Percentiles rank a stretch among this genome's conserved stretches.
phyloP scores from a whole-genome alignment of 1,140 invertebrate genomes.

The Plutomurus gul region DNA sequence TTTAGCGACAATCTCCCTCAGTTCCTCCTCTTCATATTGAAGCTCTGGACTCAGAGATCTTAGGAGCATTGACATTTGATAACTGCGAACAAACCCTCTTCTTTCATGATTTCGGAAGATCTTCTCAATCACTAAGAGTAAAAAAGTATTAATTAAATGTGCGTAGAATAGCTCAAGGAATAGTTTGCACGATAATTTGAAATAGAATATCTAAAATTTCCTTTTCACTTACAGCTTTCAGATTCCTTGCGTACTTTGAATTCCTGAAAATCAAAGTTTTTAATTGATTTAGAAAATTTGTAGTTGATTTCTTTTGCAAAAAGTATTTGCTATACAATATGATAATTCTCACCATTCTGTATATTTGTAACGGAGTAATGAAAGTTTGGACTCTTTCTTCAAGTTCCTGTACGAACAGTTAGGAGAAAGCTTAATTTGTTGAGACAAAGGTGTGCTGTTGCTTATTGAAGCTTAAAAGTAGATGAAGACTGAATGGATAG shows the following conservation, averaged over 20 bases:
- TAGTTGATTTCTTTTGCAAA: no score
- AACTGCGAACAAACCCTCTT: slow-evolving; percentile 10
- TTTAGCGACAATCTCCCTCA: background rate
- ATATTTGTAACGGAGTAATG: no score
- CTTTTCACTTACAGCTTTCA: background rate
- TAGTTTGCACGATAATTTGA: background rate
- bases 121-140: slow-evolving; percentile 31
- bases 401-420: no score
- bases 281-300: background rate
- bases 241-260: slow-evolving; percentile 39
- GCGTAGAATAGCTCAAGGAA: background rate
- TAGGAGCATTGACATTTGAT: slow-evolving; percentile 26
- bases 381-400: no score
- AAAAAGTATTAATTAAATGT: background rate
- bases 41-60: slow-evolving; percentile 6
- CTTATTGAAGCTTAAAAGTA: no score
- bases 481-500: no score
- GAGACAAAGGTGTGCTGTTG: no score
- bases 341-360: no score
- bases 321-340: no score
- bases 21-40: slow-evolving; percentile 10
- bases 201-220: background rate
- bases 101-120: slow-evolving; percentile 17
- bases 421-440: no score
- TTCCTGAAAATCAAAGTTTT: slow-evolving; percentile 29